A percentile compares a stretch with the other conserved stretches of the same genome.
Conservation (phyloP, 2,888 invertebrate genomes). For the Stegana nigrithorax region DNA sequence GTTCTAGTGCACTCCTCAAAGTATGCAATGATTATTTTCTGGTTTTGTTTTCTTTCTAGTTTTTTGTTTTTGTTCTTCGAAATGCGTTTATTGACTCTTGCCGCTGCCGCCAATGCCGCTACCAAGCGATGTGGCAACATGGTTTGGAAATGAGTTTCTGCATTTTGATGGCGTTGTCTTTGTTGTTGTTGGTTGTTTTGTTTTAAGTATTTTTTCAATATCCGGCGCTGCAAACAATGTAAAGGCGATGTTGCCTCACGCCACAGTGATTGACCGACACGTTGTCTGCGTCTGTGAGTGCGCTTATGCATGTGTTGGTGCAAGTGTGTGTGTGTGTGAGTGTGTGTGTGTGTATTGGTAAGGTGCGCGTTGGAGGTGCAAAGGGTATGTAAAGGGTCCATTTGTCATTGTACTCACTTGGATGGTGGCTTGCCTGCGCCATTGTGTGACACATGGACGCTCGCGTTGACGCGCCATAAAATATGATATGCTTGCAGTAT, state of each 20-base stretch:
- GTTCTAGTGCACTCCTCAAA: slow-evolving; percentile 38
- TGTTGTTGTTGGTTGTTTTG: slow-evolving; percentile 19
- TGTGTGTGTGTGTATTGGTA: neutral
- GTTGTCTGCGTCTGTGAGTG: neutral
- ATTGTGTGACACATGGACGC: slow-evolving; percentile 38
- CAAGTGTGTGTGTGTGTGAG: neutral
- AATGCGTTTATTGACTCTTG: no score
- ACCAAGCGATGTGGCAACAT: no score
- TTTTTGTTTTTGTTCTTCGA: slow-evolving; percentile 15
- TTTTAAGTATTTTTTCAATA: slow-evolving; percentile 49
- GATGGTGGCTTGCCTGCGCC: neutral
- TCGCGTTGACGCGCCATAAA: slow-evolving; percentile 59
- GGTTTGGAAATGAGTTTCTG: slow-evolving; percentile 30
- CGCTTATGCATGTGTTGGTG: neutral
- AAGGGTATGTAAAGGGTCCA: neutral
- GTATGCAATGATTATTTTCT: slow-evolving; percentile 37
- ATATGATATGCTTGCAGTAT: slow-evolving; percentile 61
- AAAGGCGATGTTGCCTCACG: neutral
- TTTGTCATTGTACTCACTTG: no score
- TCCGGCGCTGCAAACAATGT: slow-evolving; percentile 32
- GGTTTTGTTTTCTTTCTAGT: neutral
- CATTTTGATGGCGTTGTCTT: slow-evolving; percentile 35
- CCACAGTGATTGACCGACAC: no score
- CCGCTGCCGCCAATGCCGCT: no score
- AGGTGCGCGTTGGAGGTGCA: neutral